Percentiles rank a stretch among this genome's conserved stretches.
Evolutionary conservation across 2,888 invertebrate genomes (phyloP).

Genomic region (Tridacna gigas): DNA sequence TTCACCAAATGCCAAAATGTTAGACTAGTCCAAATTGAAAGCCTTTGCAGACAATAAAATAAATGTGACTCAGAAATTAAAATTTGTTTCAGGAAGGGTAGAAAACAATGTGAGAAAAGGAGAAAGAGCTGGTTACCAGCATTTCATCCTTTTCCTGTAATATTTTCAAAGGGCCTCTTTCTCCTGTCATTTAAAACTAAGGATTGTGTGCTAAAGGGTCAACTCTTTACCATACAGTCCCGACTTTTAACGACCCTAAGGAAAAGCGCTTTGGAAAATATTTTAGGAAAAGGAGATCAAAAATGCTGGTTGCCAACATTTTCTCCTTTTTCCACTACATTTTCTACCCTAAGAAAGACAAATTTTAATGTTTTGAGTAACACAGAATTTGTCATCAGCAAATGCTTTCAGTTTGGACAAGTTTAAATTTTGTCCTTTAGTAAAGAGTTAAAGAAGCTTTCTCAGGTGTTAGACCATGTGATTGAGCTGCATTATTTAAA

Average conservation of each 20-base stretch:
- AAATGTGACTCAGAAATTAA: too few relatives aligned
- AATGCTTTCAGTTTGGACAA: background rate
- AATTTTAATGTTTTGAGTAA: background rate
- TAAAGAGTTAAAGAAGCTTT: background rate
- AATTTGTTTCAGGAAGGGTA: too few relatives aligned
- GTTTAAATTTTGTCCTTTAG: background rate
- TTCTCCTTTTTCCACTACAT: background rate
- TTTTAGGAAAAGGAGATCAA: background rate
- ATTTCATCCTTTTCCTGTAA: too few relatives aligned
- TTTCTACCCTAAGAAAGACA: background rate
- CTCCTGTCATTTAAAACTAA: background rate
- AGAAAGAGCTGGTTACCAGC: too few relatives aligned
- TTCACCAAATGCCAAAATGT: too few relatives aligned
- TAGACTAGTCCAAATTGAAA: too few relatives aligned
- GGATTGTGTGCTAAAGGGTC: background rate
- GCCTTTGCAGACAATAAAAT: too few relatives aligned
- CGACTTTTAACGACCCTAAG: background rate
- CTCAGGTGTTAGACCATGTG: background rate
- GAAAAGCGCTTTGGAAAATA: background rate
- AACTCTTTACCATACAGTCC: background rate
- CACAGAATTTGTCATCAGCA: background rate
- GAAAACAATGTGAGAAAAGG: background rate
- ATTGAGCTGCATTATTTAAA: conserved; percentile 31
- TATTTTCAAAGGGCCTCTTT: background rate
- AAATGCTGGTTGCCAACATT: background rate